Conservation (phyloP, 2,797 vertebrate species). For the Falco rusticolus region DNA sequence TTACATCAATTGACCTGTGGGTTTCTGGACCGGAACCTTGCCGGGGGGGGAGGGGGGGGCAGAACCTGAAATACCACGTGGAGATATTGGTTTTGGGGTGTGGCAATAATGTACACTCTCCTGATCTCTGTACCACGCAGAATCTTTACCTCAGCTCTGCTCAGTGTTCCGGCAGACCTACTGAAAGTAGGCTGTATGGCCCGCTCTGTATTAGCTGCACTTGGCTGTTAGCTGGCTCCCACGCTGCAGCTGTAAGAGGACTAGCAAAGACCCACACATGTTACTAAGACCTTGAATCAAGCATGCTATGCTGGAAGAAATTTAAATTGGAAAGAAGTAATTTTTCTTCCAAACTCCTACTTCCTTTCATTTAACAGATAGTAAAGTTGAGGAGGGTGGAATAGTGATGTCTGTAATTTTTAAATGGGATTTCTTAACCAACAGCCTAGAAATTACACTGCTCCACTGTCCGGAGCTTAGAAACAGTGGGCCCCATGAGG, state of each 20-base stretch:
- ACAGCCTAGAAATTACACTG: neutral
- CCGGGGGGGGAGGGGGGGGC: neutral
- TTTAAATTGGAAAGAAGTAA: neutral
- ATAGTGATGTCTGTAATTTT: neutral
- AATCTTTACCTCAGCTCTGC: neutral
- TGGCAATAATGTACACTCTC: neutral
- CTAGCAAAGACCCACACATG: rapidly evolving
- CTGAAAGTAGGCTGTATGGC: neutral
- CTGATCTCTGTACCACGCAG: neutral
- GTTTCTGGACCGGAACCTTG: neutral
- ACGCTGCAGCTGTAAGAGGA: neutral
- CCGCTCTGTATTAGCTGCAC: neutral
- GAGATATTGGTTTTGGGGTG: neutral
- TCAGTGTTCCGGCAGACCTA: neutral
- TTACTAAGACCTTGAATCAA: neutral
- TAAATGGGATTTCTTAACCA: neutral
- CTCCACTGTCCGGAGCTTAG: neutral
- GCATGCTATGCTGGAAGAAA: neutral
- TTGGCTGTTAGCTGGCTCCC: neutral
- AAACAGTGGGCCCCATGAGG: too few species aligned
- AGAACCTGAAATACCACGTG: neutral
- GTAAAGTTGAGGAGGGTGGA: neutral
- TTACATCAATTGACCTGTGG: neutral
- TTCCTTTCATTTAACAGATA: neutral
- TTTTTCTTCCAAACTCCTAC: neutral